phyloP scores from a whole-genome alignment of 2,888 invertebrate genomes.

The Deilephila porcellus region DNA sequence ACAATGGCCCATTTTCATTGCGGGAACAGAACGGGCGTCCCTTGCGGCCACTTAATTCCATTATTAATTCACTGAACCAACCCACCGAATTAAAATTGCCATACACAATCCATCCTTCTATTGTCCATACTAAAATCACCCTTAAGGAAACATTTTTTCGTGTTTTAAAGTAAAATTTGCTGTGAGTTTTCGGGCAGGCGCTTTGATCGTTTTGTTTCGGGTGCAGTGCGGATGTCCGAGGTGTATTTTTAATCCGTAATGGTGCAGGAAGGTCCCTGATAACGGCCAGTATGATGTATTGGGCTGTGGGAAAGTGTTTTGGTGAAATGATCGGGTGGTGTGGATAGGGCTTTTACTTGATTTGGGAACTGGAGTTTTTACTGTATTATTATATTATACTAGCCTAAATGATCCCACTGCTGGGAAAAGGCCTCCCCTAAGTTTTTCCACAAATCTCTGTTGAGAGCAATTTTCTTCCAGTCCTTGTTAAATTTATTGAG shows the following conservation, averaged over 20 bases:
- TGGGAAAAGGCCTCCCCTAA: too few relatives aligned
- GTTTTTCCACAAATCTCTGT: too few relatives aligned
- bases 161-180: neutral
- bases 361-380: too few relatives aligned
- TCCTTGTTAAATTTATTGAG: too few relatives aligned
- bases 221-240: slow-evolving; percentile 42
- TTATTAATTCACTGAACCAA: slow-evolving; percentile 75
- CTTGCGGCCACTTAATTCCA: slow-evolving; percentile 72
- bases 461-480: too few relatives aligned
- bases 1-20: slow-evolving; percentile 43
- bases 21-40: slow-evolving; percentile 59
- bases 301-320: slow-evolving; percentile 54
- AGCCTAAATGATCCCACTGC: too few relatives aligned
- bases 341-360: slow-evolving; percentile 45
- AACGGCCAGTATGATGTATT: slow-evolving; percentile 71
- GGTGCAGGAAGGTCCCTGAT: slow-evolving; percentile 57
- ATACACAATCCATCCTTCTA: slow-evolving; percentile 41
- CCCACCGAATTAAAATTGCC: slow-evolving; percentile 68
- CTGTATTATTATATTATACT: too few relatives aligned
- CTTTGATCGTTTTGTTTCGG: neutral
- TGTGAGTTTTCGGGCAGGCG: slow-evolving; percentile 1
- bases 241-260: slow-evolving; percentile 78
- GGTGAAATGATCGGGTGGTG: slow-evolving; percentile 40
- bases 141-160: slow-evolving; percentile 27
- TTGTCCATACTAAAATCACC: slow-evolving; percentile 37